These are phyloP conservation scores for Empis livida DNA, from an alignment of 2,888 invertebrate species.

Conservation along the genomic window DNA sequence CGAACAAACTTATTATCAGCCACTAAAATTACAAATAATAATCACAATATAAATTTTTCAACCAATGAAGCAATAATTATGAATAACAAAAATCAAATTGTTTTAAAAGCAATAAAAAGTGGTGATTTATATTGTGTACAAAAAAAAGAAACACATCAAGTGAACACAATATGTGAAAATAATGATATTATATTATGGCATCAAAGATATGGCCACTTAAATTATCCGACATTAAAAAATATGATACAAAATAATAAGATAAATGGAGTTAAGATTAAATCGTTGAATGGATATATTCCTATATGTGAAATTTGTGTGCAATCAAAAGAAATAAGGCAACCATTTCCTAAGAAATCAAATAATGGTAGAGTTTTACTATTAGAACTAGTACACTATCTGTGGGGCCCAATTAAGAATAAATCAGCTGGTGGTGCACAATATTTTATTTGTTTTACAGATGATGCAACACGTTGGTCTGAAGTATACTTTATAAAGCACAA, in stretches of 20 bases:
- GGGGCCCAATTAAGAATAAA: neutral
- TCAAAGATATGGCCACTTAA: conserved; percentile 2
- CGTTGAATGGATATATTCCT: neutral
- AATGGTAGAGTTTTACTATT: neutral
- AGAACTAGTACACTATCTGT: too few species aligned
- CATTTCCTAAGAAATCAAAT: neutral
- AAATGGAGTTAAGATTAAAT: neutral
- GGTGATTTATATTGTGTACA: neutral
- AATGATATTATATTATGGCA: neutral
- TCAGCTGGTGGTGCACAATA: conserved; percentile 4
- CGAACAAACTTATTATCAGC: conserved; percentile 3
- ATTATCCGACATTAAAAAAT: neutral
- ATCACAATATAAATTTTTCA: neutral
- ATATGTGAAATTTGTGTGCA: conserved; percentile 2
- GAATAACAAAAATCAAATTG: neutral
- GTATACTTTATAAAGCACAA: conserved; percentile 11
- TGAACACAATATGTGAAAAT: neutral
- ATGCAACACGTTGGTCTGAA: conserved; percentile 7
- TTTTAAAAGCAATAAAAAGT: neutral
- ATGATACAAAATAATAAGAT: conserved; percentile 1
- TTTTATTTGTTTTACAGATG: conserved; percentile 4
- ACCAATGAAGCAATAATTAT: neutral
- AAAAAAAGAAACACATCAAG: neutral
- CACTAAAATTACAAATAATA: conserved; percentile 3
- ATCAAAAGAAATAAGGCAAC: neutral